Evolutionary conservation across 2,113 vertebrate genomes (phyloP).

Genomic region (Psephotus haematonotus): DNA sequence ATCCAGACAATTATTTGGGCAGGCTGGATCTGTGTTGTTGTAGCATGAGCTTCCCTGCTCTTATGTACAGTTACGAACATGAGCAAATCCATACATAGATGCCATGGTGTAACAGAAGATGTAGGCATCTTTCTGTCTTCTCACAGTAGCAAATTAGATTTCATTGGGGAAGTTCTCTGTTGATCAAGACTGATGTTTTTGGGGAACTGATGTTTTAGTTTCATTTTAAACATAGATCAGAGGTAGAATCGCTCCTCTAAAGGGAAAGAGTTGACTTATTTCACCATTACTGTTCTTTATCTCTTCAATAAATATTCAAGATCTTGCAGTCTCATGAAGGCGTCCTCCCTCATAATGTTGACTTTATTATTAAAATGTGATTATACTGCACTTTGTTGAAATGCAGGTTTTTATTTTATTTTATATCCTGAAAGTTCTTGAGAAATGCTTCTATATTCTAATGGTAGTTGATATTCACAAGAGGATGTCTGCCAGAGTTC

Average conservation of each 20-base stretch:
- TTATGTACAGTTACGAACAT: rapidly evolving
- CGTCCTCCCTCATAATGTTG: background rate
- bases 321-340: background rate
- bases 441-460: background rate
- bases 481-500: background rate
- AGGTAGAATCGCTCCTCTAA: background rate
- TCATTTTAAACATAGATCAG: background rate
- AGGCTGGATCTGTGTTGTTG: background rate
- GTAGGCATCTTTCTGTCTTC: background rate
- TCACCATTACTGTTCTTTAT: background rate
- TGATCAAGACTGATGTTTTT: background rate
- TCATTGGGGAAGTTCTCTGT: background rate
- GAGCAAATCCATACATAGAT: background rate
- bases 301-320: background rate
- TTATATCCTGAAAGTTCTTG: background rate
- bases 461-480: background rate
- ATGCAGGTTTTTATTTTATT: background rate
- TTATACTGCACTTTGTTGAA: background rate
- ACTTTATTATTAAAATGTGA: background rate
- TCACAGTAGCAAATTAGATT: background rate
- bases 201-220: background rate
- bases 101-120: background rate
- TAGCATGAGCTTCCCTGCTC: background rate
- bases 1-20: background rate
- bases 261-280: background rate